Percentiles rank a stretch among this genome's conserved stretches.
These are phyloP conservation scores for Stigmatopora nigra DNA, from an alignment of 2,113 vertebrate genomes.

Conservation along the genomic window DNA sequence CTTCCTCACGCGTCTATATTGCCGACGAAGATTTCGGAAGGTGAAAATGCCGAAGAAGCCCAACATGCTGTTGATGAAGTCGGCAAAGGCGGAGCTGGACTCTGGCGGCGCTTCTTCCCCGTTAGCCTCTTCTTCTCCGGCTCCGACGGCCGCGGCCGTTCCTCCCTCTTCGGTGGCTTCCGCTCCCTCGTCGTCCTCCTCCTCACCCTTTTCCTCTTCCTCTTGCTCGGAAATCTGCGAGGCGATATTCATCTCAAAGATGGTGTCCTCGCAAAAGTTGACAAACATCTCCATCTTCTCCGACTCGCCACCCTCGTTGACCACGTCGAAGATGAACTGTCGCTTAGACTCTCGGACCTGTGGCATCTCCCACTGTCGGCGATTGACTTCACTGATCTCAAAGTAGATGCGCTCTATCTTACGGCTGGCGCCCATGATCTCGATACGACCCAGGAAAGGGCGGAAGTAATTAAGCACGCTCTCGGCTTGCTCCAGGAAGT, in stretches of 20 bases:
- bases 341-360: constrained; percentile 89
- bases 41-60: constrained; percentile 74
- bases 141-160: constrained; percentile 34
- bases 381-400: constrained; percentile 93
- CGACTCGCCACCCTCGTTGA: constrained; percentile 88
- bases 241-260: constrained; percentile 98
- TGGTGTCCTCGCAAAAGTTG: constrained; percentile 97
- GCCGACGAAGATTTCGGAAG: constrained; percentile 77
- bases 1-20: constrained; percentile 71
- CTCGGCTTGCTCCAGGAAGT: constrained; percentile 82
- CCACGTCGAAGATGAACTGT: constrained; percentile 97
- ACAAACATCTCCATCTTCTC: constrained; percentile 99
- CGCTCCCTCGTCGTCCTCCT: constrained; percentile 70
- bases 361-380: constrained; percentile 95
- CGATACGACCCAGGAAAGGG: constrained; percentile 86
- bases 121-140: constrained; percentile 63
- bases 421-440: constrained; percentile 91
- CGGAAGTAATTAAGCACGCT: constrained; percentile 92
- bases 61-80: constrained; percentile 66
- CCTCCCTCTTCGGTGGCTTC: constrained; percentile 38
- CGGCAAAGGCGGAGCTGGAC: constrained; percentile 62
- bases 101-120: constrained; percentile 60
- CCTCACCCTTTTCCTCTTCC: constrained; percentile 68
- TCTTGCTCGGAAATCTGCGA: constrained; percentile 89
- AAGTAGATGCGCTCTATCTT: constrained; percentile 95